A percentile compares a stretch with the other conserved stretches of the same genome.
Evolutionary conservation across 2,113 vertebrate genomes (phyloP).

Genomic region (Archilochus colubris): DNA sequence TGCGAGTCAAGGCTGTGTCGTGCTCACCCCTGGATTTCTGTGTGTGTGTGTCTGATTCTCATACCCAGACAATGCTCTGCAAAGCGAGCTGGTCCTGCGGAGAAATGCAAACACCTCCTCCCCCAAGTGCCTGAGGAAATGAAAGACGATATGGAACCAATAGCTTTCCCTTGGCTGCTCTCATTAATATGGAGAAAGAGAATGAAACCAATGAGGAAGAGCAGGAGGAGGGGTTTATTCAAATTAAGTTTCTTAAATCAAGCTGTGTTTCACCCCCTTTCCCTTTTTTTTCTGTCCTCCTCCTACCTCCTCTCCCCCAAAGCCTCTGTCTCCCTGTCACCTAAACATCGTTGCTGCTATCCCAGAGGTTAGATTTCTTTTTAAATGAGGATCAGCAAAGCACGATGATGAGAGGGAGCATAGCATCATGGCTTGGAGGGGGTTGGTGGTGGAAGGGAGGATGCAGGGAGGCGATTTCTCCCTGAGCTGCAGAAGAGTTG

Average conservation of each 20-base stretch:
- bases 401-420: background rate
- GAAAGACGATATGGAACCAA: background rate
- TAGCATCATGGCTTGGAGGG: background rate
- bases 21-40: background rate
- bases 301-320: background rate
- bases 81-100: slow-evolving; percentile 58
- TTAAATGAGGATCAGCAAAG: background rate
- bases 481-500: background rate
- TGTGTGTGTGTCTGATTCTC: slow-evolving; percentile 5
- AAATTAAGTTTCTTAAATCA: slow-evolving; percentile 22
- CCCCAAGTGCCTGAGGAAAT: slow-evolving; percentile 15
- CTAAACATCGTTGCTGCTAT: background rate
- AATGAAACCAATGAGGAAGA: slow-evolving; percentile 39
- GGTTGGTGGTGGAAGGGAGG: background rate
- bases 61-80: slow-evolving; percentile 63
- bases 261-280: accelerated
- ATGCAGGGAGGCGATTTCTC: background rate
- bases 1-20: background rate
- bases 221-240: slow-evolving; percentile 37
- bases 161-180: background rate
- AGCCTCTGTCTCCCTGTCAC: background rate
- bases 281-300: background rate
- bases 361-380: background rate
- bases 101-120: slow-evolving; percentile 60
- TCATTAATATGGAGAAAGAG: slow-evolving; percentile 15